phyloP scores from a whole-genome alignment of 2,113 vertebrate species.

The Irena cyanogastra region DNA sequence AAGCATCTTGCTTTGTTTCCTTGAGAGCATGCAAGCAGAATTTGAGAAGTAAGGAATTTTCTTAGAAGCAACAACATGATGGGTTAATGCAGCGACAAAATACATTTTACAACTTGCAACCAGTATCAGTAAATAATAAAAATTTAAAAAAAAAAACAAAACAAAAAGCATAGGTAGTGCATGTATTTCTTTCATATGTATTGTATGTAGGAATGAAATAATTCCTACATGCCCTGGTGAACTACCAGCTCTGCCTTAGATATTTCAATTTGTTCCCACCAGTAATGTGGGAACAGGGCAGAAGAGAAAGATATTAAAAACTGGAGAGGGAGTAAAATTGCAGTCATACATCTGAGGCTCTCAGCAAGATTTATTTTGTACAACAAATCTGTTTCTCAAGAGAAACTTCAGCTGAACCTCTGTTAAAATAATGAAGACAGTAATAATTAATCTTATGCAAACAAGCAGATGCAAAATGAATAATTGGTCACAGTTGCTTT shows the following conservation, averaged over 20 bases:
- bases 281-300: neutral
- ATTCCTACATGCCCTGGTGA: neutral
- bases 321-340: neutral
- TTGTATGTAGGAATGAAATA: neutral
- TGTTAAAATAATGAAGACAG: neutral
- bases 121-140: neutral
- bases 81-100: neutral
- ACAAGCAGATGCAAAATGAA: neutral
- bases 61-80: neutral
- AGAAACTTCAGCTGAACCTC: neutral
- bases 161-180: neutral
- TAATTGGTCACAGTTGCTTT: neutral
- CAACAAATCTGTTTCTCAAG: neutral
- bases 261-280: neutral
- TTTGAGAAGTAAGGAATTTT: conserved; percentile 25
- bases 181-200: neutral
- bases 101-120: neutral
- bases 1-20: conserved; percentile 65
- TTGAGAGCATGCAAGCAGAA: conserved; percentile 66
- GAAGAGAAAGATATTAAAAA: neutral
- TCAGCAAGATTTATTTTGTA: neutral
- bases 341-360: neutral
- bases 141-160: neutral
- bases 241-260: neutral
- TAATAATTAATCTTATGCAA: neutral